These are phyloP conservation scores for Agriopis leucophaearia DNA, from an alignment of 2,888 invertebrate species.

Conservation along the genomic window DNA sequence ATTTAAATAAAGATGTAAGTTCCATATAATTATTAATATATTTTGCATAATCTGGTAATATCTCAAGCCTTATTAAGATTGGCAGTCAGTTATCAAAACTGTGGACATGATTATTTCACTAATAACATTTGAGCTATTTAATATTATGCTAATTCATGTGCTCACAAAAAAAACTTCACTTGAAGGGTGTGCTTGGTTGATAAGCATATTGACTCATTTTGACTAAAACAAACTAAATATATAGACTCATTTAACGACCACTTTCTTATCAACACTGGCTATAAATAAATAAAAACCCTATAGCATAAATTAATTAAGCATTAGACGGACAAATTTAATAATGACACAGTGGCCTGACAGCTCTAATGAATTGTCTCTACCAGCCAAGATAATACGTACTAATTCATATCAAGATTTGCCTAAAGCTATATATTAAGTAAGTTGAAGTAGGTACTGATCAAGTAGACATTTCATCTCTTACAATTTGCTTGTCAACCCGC, in stretches of 20 bases:
- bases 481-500: slow-evolving; percentile 64
- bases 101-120: background rate
- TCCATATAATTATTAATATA: background rate
- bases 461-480: slow-evolving; percentile 42
- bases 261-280: slow-evolving; percentile 17
- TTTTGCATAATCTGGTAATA: background rate
- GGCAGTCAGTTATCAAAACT: background rate
- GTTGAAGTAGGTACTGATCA: slow-evolving; percentile 2
- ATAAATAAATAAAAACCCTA: slow-evolving; percentile 31
- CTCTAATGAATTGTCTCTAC: slow-evolving; percentile 41
- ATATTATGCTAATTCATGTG: background rate
- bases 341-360: slow-evolving; percentile 44
- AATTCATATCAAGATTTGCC: slow-evolving; percentile 44
- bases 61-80: background rate
- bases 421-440: slow-evolving; percentile 35
- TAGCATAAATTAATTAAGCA: slow-evolving; percentile 39
- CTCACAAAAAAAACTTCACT: background rate
- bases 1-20: slow-evolving; percentile 12
- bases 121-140: background rate
- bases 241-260: slow-evolving; percentile 7
- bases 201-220: background rate
- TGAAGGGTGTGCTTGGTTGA: no score
- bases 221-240: background rate
- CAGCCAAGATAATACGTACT: slow-evolving; percentile 24
- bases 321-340: slow-evolving; percentile 47